Base-by-base conservation (phyloP, 2,113 vertebrate genomes). In the Tiliqua scincoides region DNA sequence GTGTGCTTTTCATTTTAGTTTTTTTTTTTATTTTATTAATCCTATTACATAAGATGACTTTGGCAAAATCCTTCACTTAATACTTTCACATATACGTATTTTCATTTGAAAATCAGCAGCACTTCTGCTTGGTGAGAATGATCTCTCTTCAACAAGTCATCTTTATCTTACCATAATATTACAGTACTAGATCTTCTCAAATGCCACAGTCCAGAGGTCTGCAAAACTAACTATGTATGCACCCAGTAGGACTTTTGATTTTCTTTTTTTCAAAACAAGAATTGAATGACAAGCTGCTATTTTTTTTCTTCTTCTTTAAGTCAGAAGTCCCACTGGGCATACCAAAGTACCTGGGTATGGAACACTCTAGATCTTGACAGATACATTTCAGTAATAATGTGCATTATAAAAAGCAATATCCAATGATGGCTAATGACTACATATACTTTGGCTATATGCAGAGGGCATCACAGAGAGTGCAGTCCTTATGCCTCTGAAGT, bases 141-240 rank as follows among this genome's bases (percentile, higher is more conserved):
- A 61, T 85, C 82, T 87, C 27, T 80, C 72, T 83, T 77, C 65
- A 32, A 7, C 43, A 48, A 83, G 83, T 89, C 57, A 57, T 15
- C 25, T 63, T 82, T 30, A 79, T 17, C 87, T 35, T 81, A 57
- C 21, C 25, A 52, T 63, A 6, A 61, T 81, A 23, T 12, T 75
- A 80, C 18, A 52, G 32, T 17, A 25, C 73, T 87, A 79, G 32
- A 82, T 79, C 37, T 75, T 21, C 11, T 89, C 54, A 72, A 62
- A 91, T 71, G 35, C 62, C 11, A 27, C 23, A 67, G 0, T 80
- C 6, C 62, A 67, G 63, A 62, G 21, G 37, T 62, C 32, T 43
- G 21, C 67, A 21, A 20, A 71, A 20, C 17, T 30, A 40, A 59
- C 21, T 27, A 21, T 37, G 32, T 15, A 32, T 21, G 43, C 43